phyloP scores from a whole-genome alignment of 2,797 vertebrate species.

The Aulostomus chinensis region DNA sequence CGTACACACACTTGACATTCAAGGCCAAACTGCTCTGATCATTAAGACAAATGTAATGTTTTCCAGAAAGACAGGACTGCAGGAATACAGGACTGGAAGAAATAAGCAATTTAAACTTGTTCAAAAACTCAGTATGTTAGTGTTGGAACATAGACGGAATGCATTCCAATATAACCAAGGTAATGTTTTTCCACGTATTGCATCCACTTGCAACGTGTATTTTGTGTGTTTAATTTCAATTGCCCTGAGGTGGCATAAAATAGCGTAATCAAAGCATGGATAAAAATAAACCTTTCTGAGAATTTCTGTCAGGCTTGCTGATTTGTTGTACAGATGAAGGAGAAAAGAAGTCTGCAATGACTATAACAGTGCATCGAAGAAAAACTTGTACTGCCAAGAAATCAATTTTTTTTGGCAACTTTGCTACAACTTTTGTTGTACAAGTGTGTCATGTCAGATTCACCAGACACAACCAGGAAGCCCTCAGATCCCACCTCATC shows the following conservation, averaged over 20 bases:
- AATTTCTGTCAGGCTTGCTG: too few species aligned
- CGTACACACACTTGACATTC: conserved; percentile 36
- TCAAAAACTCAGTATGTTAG: conserved; percentile 44
- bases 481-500: too few species aligned
- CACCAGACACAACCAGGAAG: too few species aligned
- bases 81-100: conserved; percentile 40
- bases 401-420: too few species aligned
- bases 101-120: conserved; percentile 44
- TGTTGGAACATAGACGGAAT: conserved; percentile 45
- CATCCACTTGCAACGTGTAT: conserved; percentile 45
- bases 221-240: conserved; percentile 38
- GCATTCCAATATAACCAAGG: conserved; percentile 11
- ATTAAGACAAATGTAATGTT: conserved; percentile 60
- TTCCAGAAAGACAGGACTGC: conserved; percentile 52
- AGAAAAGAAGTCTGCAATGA: too few species aligned
- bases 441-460: too few species aligned
- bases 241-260: conserved; percentile 45
- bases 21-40: conserved; percentile 34
- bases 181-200: conserved; percentile 37
- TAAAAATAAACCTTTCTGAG: conserved; percentile 11
- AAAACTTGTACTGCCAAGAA: too few species aligned
- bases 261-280: conserved; percentile 42
- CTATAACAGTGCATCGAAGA: too few species aligned
- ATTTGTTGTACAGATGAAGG: too few species aligned
- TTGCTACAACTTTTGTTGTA: too few species aligned